These are phyloP conservation scores for Acleris literana DNA, from an alignment of 2,888 invertebrate species.

Conservation along the genomic window DNA sequence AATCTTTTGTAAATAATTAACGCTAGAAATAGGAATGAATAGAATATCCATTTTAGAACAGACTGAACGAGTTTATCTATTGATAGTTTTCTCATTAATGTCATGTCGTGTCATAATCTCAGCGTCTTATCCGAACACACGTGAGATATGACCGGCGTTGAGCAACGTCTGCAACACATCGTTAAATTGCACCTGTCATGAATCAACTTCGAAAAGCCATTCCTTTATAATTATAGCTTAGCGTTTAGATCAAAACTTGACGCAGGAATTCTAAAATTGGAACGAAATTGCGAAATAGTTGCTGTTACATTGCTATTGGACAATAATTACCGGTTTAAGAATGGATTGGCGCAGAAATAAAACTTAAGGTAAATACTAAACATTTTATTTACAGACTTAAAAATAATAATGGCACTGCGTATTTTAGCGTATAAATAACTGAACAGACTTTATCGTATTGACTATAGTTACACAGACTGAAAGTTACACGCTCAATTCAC, in stretches of 20 bases:
- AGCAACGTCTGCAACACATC: slow-evolving; percentile 15
- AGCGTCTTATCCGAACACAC: slow-evolving; percentile 16
- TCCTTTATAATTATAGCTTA: slow-evolving; percentile 24
- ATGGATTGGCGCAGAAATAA: neutral
- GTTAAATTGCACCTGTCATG: slow-evolving; percentile 17
- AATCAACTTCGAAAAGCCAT: slow-evolving; percentile 27
- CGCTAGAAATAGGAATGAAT: too few species aligned
- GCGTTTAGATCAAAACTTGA: slow-evolving; percentile 9
- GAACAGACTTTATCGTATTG: neutral
- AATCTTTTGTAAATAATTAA: too few species aligned
- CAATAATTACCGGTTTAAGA: neutral
- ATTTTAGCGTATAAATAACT: neutral
- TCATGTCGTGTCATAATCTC: slow-evolving; percentile 6
- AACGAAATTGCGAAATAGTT: neutral
- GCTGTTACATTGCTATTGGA: too few species aligned
- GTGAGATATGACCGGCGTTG: slow-evolving; percentile 11
- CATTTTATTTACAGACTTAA: neutral
- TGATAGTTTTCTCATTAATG: neutral
- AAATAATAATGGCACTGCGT: neutral
- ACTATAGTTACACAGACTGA: too few species aligned
- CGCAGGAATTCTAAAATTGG: slow-evolving; percentile 5
- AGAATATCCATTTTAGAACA: too few species aligned
- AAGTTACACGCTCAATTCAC: slow-evolving; percentile 29
- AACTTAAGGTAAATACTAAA: neutral
- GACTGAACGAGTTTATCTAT: too few species aligned